Conservation (phyloP, 37 sponge, comb jelly and placozoan species). For the Halichondria panicea region DNA sequence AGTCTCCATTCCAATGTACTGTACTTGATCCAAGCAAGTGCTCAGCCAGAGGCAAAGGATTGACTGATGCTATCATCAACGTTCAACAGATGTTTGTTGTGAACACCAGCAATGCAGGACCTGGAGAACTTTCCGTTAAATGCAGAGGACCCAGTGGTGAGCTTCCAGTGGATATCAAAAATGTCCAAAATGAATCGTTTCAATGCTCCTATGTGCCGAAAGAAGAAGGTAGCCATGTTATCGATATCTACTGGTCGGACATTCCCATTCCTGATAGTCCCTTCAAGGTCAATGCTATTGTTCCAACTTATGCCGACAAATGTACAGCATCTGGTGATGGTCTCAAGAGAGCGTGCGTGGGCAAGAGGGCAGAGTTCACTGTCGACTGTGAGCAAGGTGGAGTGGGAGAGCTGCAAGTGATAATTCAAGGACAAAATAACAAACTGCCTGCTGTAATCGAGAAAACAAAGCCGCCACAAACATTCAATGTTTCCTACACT, state of each 20-base stretch:
- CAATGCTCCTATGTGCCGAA: constrained; percentile 51
- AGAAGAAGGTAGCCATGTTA: constrained; percentile 20
- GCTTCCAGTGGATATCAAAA: constrained; percentile 25
- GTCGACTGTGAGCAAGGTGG: constrained; percentile 47
- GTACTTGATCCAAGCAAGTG: constrained; percentile 50
- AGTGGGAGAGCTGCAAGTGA: constrained; percentile 27
- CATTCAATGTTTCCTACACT: constrained; percentile 18
- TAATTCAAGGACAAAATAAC: constrained; percentile 26
- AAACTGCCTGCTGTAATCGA: constrained; percentile 4
- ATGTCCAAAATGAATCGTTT: constrained; percentile 25
- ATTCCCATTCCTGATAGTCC: constrained; percentile 34
- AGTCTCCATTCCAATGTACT: constrained; percentile 48
- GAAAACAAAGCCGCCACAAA: constrained; percentile 23
- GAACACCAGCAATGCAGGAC: constrained; percentile 48
- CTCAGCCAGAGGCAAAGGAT: constrained; percentile 40
- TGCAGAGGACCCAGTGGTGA: neutral
- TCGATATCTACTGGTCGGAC: constrained; percentile 12
- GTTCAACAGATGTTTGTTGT: constrained; percentile 30
- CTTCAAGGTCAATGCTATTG: constrained; percentile 41
- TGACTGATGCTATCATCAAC: constrained; percentile 31
- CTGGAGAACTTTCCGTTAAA: constrained; percentile 35
- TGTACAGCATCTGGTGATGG: constrained; percentile 43
- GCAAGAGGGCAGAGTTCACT: constrained; percentile 18
- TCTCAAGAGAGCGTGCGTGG: constrained; percentile 14
- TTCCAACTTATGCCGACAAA: constrained; percentile 24